Evolutionary conservation across 2,797 vertebrate genomes (phyloP).

Genomic region (Ispidina lecontei): DNA sequence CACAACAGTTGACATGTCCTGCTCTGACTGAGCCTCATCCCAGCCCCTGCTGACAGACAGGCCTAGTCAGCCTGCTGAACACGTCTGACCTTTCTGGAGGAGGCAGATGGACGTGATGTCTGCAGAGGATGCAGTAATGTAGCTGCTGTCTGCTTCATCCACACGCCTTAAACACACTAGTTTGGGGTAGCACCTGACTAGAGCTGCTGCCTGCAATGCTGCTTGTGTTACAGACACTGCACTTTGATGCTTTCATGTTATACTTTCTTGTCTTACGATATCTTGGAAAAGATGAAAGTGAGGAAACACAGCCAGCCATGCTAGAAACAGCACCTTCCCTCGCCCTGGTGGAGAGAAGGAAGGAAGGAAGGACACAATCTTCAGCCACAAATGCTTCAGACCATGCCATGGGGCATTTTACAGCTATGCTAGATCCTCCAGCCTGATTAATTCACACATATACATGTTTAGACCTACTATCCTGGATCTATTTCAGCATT

Average conservation of each 20-base stretch:
- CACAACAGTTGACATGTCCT: neutral
- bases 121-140: rapidly evolving
- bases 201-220: neutral
- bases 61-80: neutral
- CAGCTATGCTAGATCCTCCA: neutral
- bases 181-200: neutral
- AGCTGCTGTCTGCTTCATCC: neutral
- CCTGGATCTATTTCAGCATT: neutral
- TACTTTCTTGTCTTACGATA: neutral
- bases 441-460: neutral
- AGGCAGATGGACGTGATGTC: neutral
- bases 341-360: neutral
- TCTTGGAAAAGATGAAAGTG: neutral
- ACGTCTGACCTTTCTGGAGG: neutral
- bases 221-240: neutral
- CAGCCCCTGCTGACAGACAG: neutral
- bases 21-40: neutral
- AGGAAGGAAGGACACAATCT: neutral
- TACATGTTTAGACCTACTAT: neutral
- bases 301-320: neutral
- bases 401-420: neutral
- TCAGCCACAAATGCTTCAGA: neutral
- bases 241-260: neutral
- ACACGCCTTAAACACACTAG: neutral
- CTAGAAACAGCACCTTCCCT: neutral